These are phyloP conservation scores for Periplaneta americana DNA, from an alignment of 1,140 invertebrate species.

Conservation along the genomic window DNA sequence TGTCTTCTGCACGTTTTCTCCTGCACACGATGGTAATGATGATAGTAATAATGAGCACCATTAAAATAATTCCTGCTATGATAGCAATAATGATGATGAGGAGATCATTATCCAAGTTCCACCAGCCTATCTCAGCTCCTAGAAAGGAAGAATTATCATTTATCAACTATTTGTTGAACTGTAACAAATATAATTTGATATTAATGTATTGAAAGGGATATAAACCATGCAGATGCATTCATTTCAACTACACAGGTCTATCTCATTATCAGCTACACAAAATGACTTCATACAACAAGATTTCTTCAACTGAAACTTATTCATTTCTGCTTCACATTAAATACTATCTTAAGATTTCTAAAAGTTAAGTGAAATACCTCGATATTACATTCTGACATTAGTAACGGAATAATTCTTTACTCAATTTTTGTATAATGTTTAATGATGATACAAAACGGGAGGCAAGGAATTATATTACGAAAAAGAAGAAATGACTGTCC, in stretches of 20 bases:
- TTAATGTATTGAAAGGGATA: neutral
- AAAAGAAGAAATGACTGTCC: too few species aligned
- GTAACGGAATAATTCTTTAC: too few species aligned
- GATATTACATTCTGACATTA: too few species aligned
- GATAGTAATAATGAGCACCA: conserved; percentile 75
- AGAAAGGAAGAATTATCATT: neutral
- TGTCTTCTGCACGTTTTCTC: conserved; percentile 69
- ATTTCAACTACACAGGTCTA: neutral
- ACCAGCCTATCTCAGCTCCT: conserved; percentile 56
- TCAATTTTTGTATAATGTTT: too few species aligned
- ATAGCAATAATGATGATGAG: conserved; percentile 68
- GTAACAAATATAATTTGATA: neutral
- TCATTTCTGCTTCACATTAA: too few species aligned
- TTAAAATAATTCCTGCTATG: conserved; percentile 65
- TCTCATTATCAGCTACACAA: too few species aligned
- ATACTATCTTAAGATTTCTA: too few species aligned
- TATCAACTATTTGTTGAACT: neutral
- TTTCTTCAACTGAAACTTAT: too few species aligned
- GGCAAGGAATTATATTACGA: too few species aligned
- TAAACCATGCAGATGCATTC: neutral
- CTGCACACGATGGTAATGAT: conserved; percentile 77
- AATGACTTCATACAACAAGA: too few species aligned
- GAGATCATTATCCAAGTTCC: conserved; percentile 68
- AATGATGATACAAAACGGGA: too few species aligned
- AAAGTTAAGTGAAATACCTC: too few species aligned